phyloP scores from a whole-genome alignment of 2,888 invertebrate species.

The Halocaridina rubra region DNA sequence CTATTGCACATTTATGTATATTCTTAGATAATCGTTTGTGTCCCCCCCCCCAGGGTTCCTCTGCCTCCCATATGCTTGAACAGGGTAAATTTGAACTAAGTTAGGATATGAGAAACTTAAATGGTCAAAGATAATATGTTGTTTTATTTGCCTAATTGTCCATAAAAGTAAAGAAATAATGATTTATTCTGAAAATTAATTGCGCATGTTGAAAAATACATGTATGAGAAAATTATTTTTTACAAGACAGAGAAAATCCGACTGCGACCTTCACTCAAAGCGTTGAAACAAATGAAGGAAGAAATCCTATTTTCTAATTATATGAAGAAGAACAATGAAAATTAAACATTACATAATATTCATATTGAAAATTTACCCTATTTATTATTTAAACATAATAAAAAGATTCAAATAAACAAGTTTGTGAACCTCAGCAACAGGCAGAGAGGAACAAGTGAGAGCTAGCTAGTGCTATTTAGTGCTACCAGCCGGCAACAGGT shows the following conservation, averaged over 20 bases:
- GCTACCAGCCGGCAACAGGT: constrained; percentile 28
- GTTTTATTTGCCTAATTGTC: too few relatives aligned
- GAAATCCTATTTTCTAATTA: neutral
- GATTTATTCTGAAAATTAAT: too few relatives aligned
- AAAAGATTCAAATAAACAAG: neutral
- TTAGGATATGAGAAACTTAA: too few relatives aligned
- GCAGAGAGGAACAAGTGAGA: neutral
- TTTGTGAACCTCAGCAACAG: neutral
- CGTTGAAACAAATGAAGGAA: neutral
- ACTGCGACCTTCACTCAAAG: neutral
- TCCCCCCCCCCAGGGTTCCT: too few relatives aligned
- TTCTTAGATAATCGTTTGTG: too few relatives aligned
- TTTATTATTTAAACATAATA: neutral
- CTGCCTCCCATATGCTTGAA: too few relatives aligned
- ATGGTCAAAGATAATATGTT: too few relatives aligned
- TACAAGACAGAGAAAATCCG: neutral
- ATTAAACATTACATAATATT: neutral
- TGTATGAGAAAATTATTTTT: neutral
- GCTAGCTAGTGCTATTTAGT: constrained; percentile 4
- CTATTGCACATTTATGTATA: too few relatives aligned
- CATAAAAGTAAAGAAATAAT: too few relatives aligned
- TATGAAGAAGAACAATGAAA: neutral
- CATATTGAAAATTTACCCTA: too few relatives aligned
- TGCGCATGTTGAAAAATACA: too few relatives aligned
- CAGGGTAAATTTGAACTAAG: too few relatives aligned